Conservation (phyloP, 2,888 invertebrate species). For the Agrilus mali region DNA sequence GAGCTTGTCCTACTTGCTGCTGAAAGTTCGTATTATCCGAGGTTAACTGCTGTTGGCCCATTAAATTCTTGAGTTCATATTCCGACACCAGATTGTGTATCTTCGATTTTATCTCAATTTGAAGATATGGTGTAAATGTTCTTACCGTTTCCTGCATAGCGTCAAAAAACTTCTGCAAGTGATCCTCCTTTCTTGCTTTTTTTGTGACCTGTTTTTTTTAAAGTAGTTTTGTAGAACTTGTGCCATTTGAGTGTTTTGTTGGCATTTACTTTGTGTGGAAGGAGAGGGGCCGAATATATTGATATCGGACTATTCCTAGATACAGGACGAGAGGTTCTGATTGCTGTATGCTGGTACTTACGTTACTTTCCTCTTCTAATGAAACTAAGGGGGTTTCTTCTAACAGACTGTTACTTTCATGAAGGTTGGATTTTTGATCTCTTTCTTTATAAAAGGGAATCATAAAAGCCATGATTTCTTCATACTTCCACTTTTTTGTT, state of each 20-base stretch:
- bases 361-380: background rate
- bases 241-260: conserved; percentile 4
- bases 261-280: background rate
- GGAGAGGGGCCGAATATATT: background rate
- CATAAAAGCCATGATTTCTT: conserved; percentile 9
- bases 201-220: conserved; percentile 8
- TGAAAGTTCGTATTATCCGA: too few relatives aligned
- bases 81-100: conserved; percentile 5
- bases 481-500: conserved; percentile 10
- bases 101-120: conserved; percentile 9
- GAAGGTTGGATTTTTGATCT: conserved; percentile 8
- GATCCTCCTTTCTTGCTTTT: conserved; percentile 6
- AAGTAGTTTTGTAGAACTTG: conserved; percentile 8
- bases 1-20: too few relatives aligned
- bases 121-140: conserved; percentile 6
- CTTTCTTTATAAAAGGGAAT: conserved; percentile 8
- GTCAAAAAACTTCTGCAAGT: conserved; percentile 1
- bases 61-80: conserved; percentile 8
- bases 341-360: too few relatives aligned
- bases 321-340: too few relatives aligned
- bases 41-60: too few relatives aligned
- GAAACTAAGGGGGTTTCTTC: background rate
- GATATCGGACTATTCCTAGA: background rate
- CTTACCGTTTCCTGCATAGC: conserved; percentile 1
- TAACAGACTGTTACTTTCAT: background rate